A percentile compares a stretch with the other conserved stretches of the same genome.
Evolutionary conservation across 2,888 invertebrate genomes (phyloP).

Genomic region (Leptinotarsa juncta): DNA sequence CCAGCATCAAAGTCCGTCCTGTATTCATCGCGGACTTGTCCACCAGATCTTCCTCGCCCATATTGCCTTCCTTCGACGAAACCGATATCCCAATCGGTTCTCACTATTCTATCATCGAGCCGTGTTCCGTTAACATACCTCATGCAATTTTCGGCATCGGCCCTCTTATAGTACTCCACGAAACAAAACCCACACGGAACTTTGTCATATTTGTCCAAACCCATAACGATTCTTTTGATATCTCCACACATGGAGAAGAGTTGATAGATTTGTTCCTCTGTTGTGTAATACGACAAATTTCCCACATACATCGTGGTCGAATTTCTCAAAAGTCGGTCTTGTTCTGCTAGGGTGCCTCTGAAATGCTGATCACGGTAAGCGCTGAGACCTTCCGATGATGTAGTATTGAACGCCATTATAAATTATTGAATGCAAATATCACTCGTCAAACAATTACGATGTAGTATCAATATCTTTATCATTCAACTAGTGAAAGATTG

Average conservation of each 20-base stretch:
- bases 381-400: slow-evolving; percentile 83
- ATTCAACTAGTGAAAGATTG: too few species aligned
- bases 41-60: neutral
- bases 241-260: slow-evolving; percentile 96
- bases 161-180: slow-evolving; percentile 88
- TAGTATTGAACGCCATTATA: slow-evolving; percentile 37
- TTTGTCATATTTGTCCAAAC: slow-evolving; percentile 95
- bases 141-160: slow-evolving; percentile 84
- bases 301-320: slow-evolving; percentile 94
- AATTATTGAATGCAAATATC: too few species aligned
- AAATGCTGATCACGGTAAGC: slow-evolving; percentile 96
- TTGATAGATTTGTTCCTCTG: slow-evolving; percentile 98
- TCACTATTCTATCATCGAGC: slow-evolving; percentile 94
- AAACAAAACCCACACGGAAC: slow-evolving; percentile 99
- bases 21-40: slow-evolving; percentile 95
- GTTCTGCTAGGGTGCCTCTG: slow-evolving; percentile 85
- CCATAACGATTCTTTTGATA: slow-evolving; percentile 95
- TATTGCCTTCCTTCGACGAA: neutral
- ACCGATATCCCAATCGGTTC: slow-evolving; percentile 99
- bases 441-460: too few species aligned
- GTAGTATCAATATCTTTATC: too few species aligned
- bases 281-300: slow-evolving; percentile 97
- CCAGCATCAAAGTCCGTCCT: slow-evolving; percentile 97
- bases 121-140: slow-evolving; percentile 96
- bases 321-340: slow-evolving; percentile 77